Evolutionary conservation across 2,888 invertebrate genomes (phyloP), one percentile per base, ranked within the genome.

Genomic region (Scaptomyza reducta): DNA sequence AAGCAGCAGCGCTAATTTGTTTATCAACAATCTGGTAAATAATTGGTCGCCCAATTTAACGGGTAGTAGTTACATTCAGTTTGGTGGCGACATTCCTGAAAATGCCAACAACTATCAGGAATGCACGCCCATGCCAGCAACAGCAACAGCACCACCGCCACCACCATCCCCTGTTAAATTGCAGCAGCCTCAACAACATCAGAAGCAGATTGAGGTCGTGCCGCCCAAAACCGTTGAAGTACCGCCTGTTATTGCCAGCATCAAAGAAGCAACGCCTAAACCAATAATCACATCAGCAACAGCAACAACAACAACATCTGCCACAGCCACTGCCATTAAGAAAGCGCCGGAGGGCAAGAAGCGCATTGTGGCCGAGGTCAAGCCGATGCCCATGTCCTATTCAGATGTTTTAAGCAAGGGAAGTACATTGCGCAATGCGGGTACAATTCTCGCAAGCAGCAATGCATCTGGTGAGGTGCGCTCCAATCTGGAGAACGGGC

Each of bases 331-430:
- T 53, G 61, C 63, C 60, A 57, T 64, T 6, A 80, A 70, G 38
- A 87, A 83, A 42, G 31, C 82, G 6, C 70, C 84, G 3, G 91
- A 90, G 53, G 85, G 88, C 0, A 92, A 90, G 58, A 92, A 92
- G 63, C 93, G 96, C 53, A 96, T 96, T 90, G 94, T 96, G 0
- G 96, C 96, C 38, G 96, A 96, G 92, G 96, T 97, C 0, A 96
- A 96, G 86, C 96, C 96, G 0, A 96, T 96, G 96, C 93, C 96
- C 56, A 96, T 96, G 51, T 95, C 96, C 13, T 97, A 97, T 90
- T 97, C 97, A 0, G 96, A 96, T 92, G 96, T 97, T 7, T 90
- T 97, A 42, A 95, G 96, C 31, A 97, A 97, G 91, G 84, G 84
- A 41, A 85, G 88, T 41, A 69, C 80, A 22, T 29, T 76, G 50